These are phyloP conservation scores for Phylloscopus trochilus DNA, from an alignment of 2,113 vertebrate genomes.

Conservation along the genomic window DNA sequence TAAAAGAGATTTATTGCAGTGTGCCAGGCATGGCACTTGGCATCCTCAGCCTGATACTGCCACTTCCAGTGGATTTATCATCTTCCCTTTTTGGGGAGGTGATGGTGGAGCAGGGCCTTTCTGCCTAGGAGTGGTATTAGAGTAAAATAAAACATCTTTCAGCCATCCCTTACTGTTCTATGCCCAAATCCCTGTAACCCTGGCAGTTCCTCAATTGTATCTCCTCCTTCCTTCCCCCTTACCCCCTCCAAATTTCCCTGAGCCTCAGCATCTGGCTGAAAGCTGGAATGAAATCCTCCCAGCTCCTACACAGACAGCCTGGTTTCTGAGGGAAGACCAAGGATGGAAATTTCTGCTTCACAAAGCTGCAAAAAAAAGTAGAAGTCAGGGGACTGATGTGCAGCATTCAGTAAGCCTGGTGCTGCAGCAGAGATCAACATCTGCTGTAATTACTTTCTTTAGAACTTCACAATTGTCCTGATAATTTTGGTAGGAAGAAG, in stretches of 20 bases:
- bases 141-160: neutral
- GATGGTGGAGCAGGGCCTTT: neutral
- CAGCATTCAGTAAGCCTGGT: neutral
- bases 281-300: neutral
- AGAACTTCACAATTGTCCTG: slow-evolving; percentile 17
- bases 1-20: neutral
- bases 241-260: neutral
- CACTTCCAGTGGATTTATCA: neutral
- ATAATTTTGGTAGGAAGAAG: slow-evolving; percentile 31
- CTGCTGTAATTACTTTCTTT: slow-evolving; percentile 54
- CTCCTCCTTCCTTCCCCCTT: neutral
- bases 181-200: neutral
- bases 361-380: neutral
- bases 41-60: neutral
- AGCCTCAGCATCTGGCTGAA: neutral
- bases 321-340: neutral
- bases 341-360: neutral
- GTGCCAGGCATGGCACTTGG: accelerated
- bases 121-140: neutral
- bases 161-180: neutral
- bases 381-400: neutral
- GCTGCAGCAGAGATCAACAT: slow-evolving; percentile 10
- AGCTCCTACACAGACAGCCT: neutral
- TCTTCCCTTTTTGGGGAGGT: neutral
- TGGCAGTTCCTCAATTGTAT: neutral